phyloP scores from a whole-genome alignment of 1,140 invertebrate species.

The Drosophila sturtevanti region DNA sequence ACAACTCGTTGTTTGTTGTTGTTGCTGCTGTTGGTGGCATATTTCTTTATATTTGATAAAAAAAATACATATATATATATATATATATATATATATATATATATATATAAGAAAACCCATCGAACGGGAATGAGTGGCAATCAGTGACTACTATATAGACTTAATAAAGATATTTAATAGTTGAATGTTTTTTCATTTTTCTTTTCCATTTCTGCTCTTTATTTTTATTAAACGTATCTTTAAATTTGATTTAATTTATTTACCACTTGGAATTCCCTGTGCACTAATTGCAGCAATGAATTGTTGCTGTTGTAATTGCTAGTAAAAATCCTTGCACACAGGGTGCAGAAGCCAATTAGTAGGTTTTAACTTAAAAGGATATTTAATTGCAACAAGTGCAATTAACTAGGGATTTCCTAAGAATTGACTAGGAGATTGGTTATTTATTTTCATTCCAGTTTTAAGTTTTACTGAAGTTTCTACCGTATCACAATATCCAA shows the following conservation, averaged over 20 bases:
- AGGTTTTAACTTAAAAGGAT: slow-evolving; percentile 15
- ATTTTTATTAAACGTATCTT: neutral
- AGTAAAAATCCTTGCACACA: slow-evolving; percentile 52
- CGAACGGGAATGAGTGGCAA: neutral
- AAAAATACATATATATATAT: too few relatives aligned
- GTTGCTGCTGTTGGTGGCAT: neutral
- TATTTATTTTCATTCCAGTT: too few relatives aligned
- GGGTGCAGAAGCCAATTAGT: slow-evolving; percentile 41
- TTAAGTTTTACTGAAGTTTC: too few relatives aligned
- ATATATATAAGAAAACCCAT: neutral
- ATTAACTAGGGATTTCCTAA: neutral
- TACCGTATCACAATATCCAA: too few relatives aligned
- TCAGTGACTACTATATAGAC: neutral
- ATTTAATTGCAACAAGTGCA: slow-evolving; percentile 19
- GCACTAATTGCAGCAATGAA: slow-evolving; percentile 67
- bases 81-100: too few relatives aligned
- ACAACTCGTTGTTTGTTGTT: slow-evolving; percentile 41
- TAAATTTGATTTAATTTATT: slow-evolving; percentile 41
- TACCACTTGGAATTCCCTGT: slow-evolving; percentile 28
- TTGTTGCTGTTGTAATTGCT: slow-evolving; percentile 21
- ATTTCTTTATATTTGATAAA: slow-evolving; percentile 6
- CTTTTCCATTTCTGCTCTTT: neutral
- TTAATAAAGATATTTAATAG: neutral
- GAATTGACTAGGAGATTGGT: too few relatives aligned
- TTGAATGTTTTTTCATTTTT: neutral